Evolutionary conservation across 2,113 vertebrate species (phyloP).

Genomic region (Elephas maximus): DNA sequence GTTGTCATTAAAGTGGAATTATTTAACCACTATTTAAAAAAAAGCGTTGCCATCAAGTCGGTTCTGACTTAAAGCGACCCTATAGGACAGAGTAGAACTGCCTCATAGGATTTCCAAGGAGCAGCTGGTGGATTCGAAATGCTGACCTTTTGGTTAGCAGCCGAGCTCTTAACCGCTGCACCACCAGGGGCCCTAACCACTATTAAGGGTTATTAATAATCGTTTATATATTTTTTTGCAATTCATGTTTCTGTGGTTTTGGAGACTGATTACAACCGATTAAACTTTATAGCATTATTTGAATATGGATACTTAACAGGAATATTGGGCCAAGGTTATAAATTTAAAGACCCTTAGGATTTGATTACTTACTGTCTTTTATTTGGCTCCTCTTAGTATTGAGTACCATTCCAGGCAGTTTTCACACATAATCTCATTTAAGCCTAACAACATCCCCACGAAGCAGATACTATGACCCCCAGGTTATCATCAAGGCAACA

Average conservation of each 20-base stretch:
- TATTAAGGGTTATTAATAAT: not conserved
- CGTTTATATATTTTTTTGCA: conserved; percentile 16
- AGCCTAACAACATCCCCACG: not conserved
- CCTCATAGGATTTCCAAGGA: no score
- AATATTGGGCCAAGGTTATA: not conserved
- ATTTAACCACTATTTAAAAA: not conserved
- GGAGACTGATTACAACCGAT: not conserved
- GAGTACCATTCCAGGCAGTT: not conserved
- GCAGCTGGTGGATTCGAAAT: no score
- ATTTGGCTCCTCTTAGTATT: not conserved
- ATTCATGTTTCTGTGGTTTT: conserved; percentile 32
- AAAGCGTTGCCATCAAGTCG: no score
- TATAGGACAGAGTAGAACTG: no score
- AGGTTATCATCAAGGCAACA: not conserved
- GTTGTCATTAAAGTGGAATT: not conserved
- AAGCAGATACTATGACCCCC: not conserved
- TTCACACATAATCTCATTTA: not conserved
- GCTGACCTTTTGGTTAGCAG: no score
- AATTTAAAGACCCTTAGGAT: conserved; percentile 20
- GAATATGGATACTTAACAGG: not conserved
- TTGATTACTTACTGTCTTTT: not conserved
- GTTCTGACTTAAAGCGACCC: no score
- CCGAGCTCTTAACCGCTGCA: no score
- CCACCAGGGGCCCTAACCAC: not conserved
- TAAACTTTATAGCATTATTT: not conserved